Base-by-base conservation (phyloP, 2,888 invertebrate genomes). In the Limnephilus marmoratus region DNA sequence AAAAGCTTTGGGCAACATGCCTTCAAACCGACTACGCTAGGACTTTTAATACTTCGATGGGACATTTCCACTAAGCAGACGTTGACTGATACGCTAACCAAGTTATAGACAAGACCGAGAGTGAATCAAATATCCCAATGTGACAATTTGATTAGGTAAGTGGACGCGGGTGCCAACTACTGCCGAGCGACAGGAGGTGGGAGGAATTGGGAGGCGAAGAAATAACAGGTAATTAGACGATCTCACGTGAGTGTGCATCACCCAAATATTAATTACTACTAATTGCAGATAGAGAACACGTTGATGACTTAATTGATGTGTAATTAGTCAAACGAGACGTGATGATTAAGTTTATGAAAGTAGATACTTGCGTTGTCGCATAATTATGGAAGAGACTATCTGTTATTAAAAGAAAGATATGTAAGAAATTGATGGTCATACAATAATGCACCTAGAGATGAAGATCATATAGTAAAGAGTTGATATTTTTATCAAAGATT, bases 191-290 rank as follows among this genome's bases (percentile, higher is more conserved):
- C 45, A 31, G 18, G 88, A 24, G 68, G 29, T 5, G 34, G 29
- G 91, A 85, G 91, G 85, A 45, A 37, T 15, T 9, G 91, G 86
- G 45, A 82, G 68, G 90, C 92, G 86, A 92, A 92, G 92, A 92
- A 85, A 90, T 41, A 41, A 31, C 89, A 81, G 91, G 90, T 91
- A 92, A 91, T 91, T 91, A 91, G 92, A 91, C 92, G 91, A 31
- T 29, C 91, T 85, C 90, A 85, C 81, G 81, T 90, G 92, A 92
- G 49, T 87, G 68, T 68, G 83, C 91, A 86, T 85, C 80, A 83
- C 91, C n/a, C 37, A 83, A 92, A 92, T 92, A 92, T 41, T 41
- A 80, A 31, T 12, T 24, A 83, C 34, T 31, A 68, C 68, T 68
- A 68, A 68, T 68, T 68, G 24, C 68, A 34, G 34, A 83, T 24